phyloP scores from a whole-genome alignment of 2,888 invertebrate genomes.

The Pachydiplax longipennis region DNA sequence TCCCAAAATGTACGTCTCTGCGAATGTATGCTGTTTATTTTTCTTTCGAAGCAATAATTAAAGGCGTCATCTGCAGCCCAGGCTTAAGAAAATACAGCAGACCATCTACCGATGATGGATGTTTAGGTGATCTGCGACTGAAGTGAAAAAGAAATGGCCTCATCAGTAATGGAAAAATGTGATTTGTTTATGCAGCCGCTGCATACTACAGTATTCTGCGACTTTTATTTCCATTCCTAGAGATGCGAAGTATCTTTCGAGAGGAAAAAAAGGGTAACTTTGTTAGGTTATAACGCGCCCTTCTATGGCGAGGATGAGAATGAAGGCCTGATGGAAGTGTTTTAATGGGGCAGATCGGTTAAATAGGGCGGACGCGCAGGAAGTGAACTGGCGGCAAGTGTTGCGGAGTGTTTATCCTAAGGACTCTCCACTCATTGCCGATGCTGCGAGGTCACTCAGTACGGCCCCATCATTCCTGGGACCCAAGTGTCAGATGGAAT shows the following conservation, averaged over 20 bases:
- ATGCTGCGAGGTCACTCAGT: background rate
- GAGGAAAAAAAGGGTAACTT: background rate
- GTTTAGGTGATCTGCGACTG: background rate
- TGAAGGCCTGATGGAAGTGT: background rate
- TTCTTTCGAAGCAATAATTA: background rate
- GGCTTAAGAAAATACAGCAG: background rate
- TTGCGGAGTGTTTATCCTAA: background rate
- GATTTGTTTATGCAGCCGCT: slow-evolving; percentile 14
- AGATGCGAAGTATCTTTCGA: background rate
- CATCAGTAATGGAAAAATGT: slow-evolving; percentile 21
- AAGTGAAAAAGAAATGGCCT: background rate
- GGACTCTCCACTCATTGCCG: background rate
- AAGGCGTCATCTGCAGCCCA: background rate
- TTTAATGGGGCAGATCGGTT: background rate
- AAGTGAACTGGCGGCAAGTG: background rate
- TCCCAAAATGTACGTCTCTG: too few relatives aligned
- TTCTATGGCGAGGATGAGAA: background rate
- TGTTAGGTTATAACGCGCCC: background rate
- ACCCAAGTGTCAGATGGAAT: background rate
- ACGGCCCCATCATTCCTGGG: background rate
- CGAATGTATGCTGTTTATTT: too few relatives aligned
- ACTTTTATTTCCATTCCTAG: background rate
- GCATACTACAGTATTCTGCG: background rate
- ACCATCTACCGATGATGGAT: background rate
- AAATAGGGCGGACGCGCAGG: background rate